Conservation (phyloP, 2,797 vertebrate genomes). For the Sebastes taczanowskii region DNA sequence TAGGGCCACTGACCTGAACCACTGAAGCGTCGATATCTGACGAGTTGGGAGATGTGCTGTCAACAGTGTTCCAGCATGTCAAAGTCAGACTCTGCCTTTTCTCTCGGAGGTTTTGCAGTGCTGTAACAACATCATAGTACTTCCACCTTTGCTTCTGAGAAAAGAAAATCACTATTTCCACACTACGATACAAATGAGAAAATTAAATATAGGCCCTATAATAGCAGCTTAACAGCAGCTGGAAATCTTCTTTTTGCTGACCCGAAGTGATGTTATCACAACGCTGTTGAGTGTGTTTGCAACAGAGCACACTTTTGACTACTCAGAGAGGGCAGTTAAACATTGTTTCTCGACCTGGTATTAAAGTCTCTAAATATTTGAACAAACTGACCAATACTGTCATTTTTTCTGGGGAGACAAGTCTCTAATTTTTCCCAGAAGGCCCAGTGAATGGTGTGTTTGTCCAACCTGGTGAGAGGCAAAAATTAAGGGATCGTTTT, state of each 20-base stretch:
- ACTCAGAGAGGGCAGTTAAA: background rate
- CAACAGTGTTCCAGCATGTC: background rate
- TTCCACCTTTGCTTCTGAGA: too few relatives aligned
- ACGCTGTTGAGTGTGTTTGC: accelerated
- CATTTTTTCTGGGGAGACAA: background rate
- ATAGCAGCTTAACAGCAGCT: background rate
- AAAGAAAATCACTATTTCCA: background rate
- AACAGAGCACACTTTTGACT: too few relatives aligned
- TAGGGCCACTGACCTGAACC: background rate
- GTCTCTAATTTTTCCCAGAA: background rate
- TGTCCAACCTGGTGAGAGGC: background rate
- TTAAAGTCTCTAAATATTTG: background rate
- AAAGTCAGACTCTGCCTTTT: background rate
- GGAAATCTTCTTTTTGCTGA: background rate
- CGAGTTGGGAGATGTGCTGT: background rate
- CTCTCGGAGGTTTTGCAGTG: background rate
- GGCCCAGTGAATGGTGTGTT: background rate
- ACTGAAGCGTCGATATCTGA: background rate
- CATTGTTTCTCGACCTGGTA: background rate
- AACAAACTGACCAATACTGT: background rate
- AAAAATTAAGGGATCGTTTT: background rate
- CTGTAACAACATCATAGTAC: background rate
- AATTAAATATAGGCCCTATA: background rate
- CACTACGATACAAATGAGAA: too few relatives aligned
- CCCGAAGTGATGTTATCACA: background rate